Evolutionary conservation across 2,888 invertebrate genomes (phyloP), one percentile per base, ranked within the genome.

Genomic region (Nesidiocoris tenuis): DNA sequence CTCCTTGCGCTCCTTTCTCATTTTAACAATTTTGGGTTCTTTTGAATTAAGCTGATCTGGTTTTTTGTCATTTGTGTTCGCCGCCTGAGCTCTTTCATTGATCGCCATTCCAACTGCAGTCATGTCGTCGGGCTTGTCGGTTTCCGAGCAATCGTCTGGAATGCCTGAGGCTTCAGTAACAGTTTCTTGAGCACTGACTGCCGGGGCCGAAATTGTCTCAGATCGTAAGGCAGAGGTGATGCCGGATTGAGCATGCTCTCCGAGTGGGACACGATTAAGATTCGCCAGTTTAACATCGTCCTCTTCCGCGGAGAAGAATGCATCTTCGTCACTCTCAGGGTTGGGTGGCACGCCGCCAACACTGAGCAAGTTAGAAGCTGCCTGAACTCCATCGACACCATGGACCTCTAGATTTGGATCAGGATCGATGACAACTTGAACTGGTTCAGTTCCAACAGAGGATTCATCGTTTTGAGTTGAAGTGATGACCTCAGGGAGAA

Each of bases 221-320:
- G 39, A 39, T 7, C 39, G 5, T 12, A 39, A 39, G 5, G 39
- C 39, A 7, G 5, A 3, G 5, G 12, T 7, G 39, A 39, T 39
- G 39, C 5, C 39, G 3, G 22, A 18, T 0, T 21, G 18, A 17
- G 18, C n/a, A 24, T 16, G n/a, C 22, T 23, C 70, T 21, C 17
- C 18, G 24, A 56, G 55, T 19, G 39, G 39, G 18, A n/a, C 55
- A 7, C 9, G 0, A 17, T 67, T 21, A 55, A 54, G 17, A 3
- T 19, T 56, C n/a, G 56, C 16, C n/a, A 18, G 24, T n/a, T n/a
- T n/a, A n/a, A n/a, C n/a, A 21, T 22, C 54, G 16, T 22, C 24
- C 3, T 71, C 76, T 25, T 70, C 71, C 1, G 57, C 64, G 0
- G 71, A 70, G 71, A 64, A 25, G n/a, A 71, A 76, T 63, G 22